Evolutionary conservation across 1,140 invertebrate genomes (phyloP).

Genomic region (Idris sp.): DNA sequence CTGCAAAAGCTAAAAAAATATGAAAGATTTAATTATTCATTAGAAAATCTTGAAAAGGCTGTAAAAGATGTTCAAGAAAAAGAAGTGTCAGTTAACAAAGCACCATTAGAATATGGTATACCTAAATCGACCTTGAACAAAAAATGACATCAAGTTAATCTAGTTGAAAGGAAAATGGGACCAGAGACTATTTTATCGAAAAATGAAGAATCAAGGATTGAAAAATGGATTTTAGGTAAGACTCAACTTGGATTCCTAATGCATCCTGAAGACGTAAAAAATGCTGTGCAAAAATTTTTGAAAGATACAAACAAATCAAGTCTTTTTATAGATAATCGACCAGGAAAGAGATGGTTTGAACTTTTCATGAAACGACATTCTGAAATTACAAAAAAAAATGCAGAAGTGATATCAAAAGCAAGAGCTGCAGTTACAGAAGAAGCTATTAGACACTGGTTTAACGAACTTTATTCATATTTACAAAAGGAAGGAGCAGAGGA

Average conservation of each 20-base stretch:
- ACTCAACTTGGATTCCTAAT: slow-evolving; percentile 68
- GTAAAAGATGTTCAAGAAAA: no score
- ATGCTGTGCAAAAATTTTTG: slow-evolving; percentile 70
- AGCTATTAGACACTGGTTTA: slow-evolving; percentile 68
- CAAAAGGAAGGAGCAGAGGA: slow-evolving; percentile 46
- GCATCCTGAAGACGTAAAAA: slow-evolving; percentile 65
- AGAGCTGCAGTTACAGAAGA: no score
- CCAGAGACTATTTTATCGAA: background rate
- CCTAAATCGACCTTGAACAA: background rate
- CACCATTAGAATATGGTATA: background rate
- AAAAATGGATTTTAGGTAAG: slow-evolving; percentile 53
- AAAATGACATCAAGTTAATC: background rate
- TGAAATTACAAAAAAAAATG: slow-evolving; percentile 57
- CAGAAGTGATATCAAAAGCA: slow-evolving; percentile 68
- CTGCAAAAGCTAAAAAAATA: no score
- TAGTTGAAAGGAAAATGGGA: slow-evolving; percentile 1
- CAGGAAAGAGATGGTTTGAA: slow-evolving; percentile 69
- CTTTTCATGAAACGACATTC: slow-evolving; percentile 70
- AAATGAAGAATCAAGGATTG: background rate
- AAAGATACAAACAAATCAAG: slow-evolving; percentile 58
- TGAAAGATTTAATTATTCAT: no score
- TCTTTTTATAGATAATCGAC: slow-evolving; percentile 65
- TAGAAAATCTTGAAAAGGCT: no score
- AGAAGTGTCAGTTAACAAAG: no score
- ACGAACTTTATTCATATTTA: slow-evolving; percentile 63